Evolutionary conservation across 2,113 vertebrate species (phyloP), one percentile per base, ranked within the genome.

Genomic region (Amphiprion percula): DNA sequence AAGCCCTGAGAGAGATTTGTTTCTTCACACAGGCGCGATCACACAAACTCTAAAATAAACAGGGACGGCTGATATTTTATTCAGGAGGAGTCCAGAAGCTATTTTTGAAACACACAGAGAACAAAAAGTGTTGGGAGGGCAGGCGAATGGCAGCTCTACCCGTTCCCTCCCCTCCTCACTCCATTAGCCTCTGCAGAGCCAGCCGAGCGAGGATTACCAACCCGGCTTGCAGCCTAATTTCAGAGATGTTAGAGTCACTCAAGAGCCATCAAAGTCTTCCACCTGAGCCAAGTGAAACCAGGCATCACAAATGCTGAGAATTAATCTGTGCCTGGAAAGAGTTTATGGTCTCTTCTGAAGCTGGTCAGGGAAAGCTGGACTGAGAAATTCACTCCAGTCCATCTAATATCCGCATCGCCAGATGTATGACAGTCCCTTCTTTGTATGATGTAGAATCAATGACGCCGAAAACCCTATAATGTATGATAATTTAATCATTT

Each of bases 101-200:
- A 89, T 89, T 91, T 88, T 87, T 72, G 85, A 79, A 79, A 79
- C 30, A 4, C 30, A 30, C 30, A 5, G 52, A 68, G 47, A 59
- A 46, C 39, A n/a, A 23, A 24, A 16, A 58, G n/a, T 19, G 16
- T 5, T 44, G 28, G 56, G 47, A 69, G 7, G 46, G 80, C 65
- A 84, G 67, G 70, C 81, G 84, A 92, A 70, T 81, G 84, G 76
- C 87, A 82, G 80, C 47, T 82, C 74, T 26, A n/a, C 58, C 76
- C 85, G 8, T 49, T 64, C 59, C 62, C 77, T 69, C 68, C 33
- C 65, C 70, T 77, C 78, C 62, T 73, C 68, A 53, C 80, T 89
- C 85, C 85, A 87, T 87, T 85, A 91, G 77, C 61, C 61, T 39
- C 66, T 39, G 75, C 75, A 52, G 69, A 79, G 62, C 53, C 73